Conservation (phyloP, 2,888 invertebrate genomes). For the Drosophila tanythrix region DNA sequence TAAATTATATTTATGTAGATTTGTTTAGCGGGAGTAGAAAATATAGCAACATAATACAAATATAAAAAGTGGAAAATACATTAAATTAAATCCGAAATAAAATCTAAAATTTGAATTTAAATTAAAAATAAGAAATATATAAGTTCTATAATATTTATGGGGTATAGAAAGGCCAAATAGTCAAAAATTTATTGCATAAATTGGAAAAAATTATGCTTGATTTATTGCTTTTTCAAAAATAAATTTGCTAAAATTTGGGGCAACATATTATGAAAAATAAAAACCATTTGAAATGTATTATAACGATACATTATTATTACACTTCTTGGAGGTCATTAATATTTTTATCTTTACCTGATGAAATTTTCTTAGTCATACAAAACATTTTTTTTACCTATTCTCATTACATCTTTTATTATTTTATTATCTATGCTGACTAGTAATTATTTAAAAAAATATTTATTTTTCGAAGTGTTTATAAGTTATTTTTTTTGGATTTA, state of each 20-base stretch:
- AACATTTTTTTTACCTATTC: neutral
- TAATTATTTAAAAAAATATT: neutral
- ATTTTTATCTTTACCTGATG: neutral
- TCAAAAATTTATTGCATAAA: neutral
- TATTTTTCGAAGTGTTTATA: neutral
- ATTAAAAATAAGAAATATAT: neutral
- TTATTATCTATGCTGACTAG: neutral
- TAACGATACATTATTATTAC: too few relatives aligned
- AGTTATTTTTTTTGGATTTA: neutral
- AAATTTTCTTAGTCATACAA: neutral
- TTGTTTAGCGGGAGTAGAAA: neutral
- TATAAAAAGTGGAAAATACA: neutral
- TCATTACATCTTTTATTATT: neutral
- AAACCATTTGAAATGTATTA: neutral
- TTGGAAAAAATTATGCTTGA: neutral
- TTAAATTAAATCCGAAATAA: neutral
- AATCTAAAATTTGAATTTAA: neutral
- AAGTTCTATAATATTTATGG: neutral
- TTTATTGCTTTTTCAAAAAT: neutral
- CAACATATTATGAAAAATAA: neutral
- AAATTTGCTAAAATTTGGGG: neutral
- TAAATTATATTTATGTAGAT: constrained; percentile 40
- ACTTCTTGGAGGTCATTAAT: too few relatives aligned
- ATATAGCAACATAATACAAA: neutral
- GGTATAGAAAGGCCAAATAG: neutral